phyloP scores from a whole-genome alignment of 2,888 invertebrate genomes.

The Vanessa cardui region DNA sequence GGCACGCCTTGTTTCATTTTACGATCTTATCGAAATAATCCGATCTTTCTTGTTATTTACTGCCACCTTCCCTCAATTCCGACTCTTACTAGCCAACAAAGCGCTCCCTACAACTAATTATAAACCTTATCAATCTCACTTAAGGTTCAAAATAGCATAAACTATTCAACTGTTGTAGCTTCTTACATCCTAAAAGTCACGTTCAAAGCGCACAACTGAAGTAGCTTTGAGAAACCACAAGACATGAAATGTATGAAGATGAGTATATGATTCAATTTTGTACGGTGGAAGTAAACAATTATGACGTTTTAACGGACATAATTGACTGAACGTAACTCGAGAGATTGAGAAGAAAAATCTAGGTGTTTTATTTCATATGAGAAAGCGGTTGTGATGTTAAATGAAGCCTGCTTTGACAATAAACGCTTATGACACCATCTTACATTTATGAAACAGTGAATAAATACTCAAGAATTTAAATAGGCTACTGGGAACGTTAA shows the following conservation, averaged over 20 bases:
- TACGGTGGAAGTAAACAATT: slow-evolving; percentile 47
- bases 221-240: slow-evolving; percentile 53
- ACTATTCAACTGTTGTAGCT: slow-evolving; percentile 51
- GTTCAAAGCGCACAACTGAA: slow-evolving; percentile 51
- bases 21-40: slow-evolving; percentile 83
- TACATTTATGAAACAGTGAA: slow-evolving; percentile 50
- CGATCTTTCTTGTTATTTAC: slow-evolving; percentile 81
- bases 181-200: slow-evolving; percentile 57
- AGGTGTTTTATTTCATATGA: slow-evolving; percentile 78
- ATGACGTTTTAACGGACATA: slow-evolving; percentile 51
- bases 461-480: too few species aligned
- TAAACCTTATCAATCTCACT: slow-evolving; percentile 56
- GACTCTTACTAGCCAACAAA: slow-evolving; percentile 59
- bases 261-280: slow-evolving; percentile 64
- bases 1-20: slow-evolving; percentile 80
- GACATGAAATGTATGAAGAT: slow-evolving; percentile 53
- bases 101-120: slow-evolving; percentile 54
- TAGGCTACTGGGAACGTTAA: too few species aligned
- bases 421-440: slow-evolving; percentile 70
- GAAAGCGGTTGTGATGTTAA: slow-evolving; percentile 65
- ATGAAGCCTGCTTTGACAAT: slow-evolving; percentile 72
- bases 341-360: slow-evolving; percentile 77
- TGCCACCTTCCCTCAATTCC: slow-evolving; percentile 72
- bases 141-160: slow-evolving; percentile 60
- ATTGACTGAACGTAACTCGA: slow-evolving; percentile 57